These are phyloP conservation scores for Tragelaphus imberbis DNA, from an alignment of 2,113 vertebrate genomes.

Conservation along the genomic window DNA sequence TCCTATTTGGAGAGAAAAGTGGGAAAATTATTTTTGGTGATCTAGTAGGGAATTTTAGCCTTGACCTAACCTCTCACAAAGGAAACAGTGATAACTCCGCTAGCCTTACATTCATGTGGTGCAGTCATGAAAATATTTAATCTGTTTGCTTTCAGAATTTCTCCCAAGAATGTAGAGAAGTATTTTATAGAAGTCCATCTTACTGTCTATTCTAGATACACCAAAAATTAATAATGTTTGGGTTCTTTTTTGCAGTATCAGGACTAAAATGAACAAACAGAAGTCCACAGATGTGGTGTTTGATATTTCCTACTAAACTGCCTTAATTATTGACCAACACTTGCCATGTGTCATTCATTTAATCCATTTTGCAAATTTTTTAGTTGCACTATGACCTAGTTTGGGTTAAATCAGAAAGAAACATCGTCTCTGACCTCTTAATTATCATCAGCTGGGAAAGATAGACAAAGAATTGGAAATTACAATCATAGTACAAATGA, in stretches of 20 bases:
- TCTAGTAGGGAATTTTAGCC: neutral
- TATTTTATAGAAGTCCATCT: neutral
- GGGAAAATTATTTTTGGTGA: neutral
- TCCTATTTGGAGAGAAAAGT: neutral
- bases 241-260: neutral
- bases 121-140: neutral
- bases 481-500: neutral
- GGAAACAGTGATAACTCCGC: neutral
- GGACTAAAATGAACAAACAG: neutral
- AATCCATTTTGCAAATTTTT: neutral
- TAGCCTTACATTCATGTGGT: neutral
- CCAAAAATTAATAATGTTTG: neutral
- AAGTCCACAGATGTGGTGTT: neutral
- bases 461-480: neutral
- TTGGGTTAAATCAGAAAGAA: neutral
- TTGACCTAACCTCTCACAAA: neutral
- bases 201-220: neutral
- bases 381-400: neutral
- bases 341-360: neutral
- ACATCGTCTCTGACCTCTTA: neutral
- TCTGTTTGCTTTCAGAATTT: neutral
- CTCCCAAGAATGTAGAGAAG: neutral
- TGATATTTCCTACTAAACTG: neutral
- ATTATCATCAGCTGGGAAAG: neutral
- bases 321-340: neutral